Percentiles rank a stretch among this genome's conserved stretches.
phyloP scores from a whole-genome alignment of 2,888 invertebrate species.

The Lithophane leautieri region DNA sequence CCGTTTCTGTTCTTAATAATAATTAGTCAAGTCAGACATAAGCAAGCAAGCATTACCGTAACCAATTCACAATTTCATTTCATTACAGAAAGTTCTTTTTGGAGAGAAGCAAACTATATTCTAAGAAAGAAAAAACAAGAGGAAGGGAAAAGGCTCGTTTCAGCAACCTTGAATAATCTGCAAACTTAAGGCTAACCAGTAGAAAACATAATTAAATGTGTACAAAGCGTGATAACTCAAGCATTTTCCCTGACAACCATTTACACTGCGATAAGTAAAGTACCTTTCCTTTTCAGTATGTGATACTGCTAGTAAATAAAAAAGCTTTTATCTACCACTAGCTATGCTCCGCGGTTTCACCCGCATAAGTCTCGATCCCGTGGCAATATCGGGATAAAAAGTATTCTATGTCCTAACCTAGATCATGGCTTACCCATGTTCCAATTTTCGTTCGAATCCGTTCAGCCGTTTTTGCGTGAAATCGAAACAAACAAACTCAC shows the following conservation, averaged over 20 bases:
- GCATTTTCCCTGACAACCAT: not conserved
- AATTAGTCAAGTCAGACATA: not conserved
- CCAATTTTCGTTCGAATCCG: too few species aligned
- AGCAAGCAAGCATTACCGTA: not conserved
- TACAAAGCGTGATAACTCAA: not conserved
- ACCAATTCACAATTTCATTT: not conserved
- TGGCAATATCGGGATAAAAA: too few species aligned
- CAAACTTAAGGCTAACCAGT: not conserved
- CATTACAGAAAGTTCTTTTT: not conserved
- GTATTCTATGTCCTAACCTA: too few species aligned
- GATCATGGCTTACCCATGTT: too few species aligned
- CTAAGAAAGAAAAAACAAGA: not conserved
- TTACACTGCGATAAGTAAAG: not conserved
- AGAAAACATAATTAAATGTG: not conserved
- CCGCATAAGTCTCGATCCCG: too few species aligned
- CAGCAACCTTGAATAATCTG: not conserved
- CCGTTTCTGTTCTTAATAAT: not conserved
- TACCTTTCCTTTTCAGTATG: not conserved
- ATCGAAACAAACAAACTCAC: too few species aligned
- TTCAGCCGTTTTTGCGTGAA: too few species aligned
- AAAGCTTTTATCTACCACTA: not conserved
- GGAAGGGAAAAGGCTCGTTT: not conserved
- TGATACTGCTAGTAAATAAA: not conserved
- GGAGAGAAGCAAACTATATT: not conserved
- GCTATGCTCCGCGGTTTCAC: too few species aligned